These are phyloP conservation scores for Vimba vimba DNA, from an alignment of 2,113 vertebrate species.

Conservation along the genomic window DNA sequence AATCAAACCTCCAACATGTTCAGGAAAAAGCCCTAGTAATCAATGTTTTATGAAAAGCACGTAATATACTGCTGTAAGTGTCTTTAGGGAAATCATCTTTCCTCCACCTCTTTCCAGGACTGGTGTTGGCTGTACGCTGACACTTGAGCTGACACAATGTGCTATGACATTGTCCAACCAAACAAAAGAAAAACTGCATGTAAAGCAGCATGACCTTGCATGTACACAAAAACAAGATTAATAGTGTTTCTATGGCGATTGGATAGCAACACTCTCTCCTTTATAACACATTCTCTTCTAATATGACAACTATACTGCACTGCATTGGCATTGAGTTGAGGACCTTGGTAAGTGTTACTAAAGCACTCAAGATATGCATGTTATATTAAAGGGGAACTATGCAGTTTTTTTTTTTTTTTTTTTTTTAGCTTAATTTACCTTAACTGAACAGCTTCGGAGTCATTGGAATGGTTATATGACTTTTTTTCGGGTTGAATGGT, in stretches of 20 bases:
- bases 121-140: background rate
- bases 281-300: background rate
- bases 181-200: background rate
- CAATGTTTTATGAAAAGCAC: conserved; percentile 8
- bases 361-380: background rate
- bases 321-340: background rate
- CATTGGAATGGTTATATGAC: too few species aligned
- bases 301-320: background rate
- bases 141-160: background rate
- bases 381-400: too few species aligned
- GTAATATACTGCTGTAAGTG: background rate
- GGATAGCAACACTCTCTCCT: background rate
- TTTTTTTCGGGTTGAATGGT: too few species aligned
- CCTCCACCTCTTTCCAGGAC: background rate
- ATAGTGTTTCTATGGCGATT: background rate
- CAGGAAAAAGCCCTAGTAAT: background rate
- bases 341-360: background rate
- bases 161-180: background rate
- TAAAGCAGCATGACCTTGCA: background rate
- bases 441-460: too few species aligned
- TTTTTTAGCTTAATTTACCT: too few species aligned
- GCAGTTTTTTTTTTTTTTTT: too few species aligned
- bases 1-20: conserved; percentile 5
- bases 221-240: background rate
- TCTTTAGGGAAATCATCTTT: conserved; percentile 18